A percentile compares a stretch with the other conserved stretches of the same genome.
Conservation (phyloP, 2,797 vertebrate species). For the Melanotaenia maccullochi region DNA sequence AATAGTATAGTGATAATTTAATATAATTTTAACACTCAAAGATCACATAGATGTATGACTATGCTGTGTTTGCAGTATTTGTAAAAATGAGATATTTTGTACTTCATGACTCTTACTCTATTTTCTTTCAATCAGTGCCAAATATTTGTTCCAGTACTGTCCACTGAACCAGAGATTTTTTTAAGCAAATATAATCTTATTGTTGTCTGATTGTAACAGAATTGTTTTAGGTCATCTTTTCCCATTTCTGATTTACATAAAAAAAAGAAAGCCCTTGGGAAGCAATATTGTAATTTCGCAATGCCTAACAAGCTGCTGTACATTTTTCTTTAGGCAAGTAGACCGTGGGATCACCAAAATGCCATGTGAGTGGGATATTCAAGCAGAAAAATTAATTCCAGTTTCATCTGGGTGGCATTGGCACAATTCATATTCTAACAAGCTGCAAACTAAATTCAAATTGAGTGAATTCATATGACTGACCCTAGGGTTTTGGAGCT, state of each 20-base stretch:
- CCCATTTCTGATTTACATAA: not conserved
- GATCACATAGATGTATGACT: not conserved
- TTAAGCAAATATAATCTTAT: not conserved
- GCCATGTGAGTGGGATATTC: slow-evolving; percentile 45
- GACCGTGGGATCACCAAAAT: slow-evolving; percentile 29
- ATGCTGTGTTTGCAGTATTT: not conserved
- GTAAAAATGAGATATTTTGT: not conserved
- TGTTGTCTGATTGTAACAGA: not conserved
- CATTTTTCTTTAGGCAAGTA: slow-evolving; percentile 42
- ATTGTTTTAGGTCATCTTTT: not conserved
- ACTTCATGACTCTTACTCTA: not conserved
- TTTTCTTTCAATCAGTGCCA: not conserved
- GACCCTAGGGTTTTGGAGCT: slow-evolving; percentile 47
- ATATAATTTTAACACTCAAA: not conserved
- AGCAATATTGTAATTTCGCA: slow-evolving; percentile 15
- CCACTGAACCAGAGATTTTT: not conserved
- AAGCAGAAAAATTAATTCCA: slow-evolving; percentile 49
- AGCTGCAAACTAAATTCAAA: slow-evolving; percentile 57
- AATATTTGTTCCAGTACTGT: not conserved
- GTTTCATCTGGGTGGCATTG: slow-evolving; percentile 47
- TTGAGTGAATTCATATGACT: slow-evolving; percentile 46
- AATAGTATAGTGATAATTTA: not conserved
- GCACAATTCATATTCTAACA: slow-evolving; percentile 44
- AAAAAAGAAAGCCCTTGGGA: not conserved
- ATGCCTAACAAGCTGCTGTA: slow-evolving; percentile 37